Percentiles rank a stretch among this genome's conserved stretches.
phyloP scores from a whole-genome alignment of 1,140 invertebrate species.

The Lasaia peninsularis region DNA sequence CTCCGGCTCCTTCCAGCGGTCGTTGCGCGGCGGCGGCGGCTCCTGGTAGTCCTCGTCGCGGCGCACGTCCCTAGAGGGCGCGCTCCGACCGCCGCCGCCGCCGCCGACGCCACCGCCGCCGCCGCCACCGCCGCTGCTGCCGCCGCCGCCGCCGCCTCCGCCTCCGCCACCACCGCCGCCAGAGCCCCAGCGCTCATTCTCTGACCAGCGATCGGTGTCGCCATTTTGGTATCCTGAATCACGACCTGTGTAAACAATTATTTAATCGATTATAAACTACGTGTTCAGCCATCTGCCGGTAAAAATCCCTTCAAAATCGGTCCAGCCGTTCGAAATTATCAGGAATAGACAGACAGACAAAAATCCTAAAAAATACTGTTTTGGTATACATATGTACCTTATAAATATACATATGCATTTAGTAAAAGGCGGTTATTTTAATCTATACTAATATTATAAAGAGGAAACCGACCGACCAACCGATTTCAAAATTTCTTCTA shows the following conservation, averaged over 20 bases:
- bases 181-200: slow-evolving; percentile 54
- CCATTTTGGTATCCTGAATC: slow-evolving; percentile 74
- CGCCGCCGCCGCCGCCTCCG: slow-evolving; percentile 14
- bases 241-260: slow-evolving; percentile 43
- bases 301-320: too few species aligned
- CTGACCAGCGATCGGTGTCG: slow-evolving; percentile 54
- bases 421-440: too few species aligned
- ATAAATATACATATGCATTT: too few species aligned
- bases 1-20: slow-evolving; percentile 87
- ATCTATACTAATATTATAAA: too few species aligned
- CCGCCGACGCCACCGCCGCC: slow-evolving; percentile 46
- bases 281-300: too few species aligned
- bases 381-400: too few species aligned
- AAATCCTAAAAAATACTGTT: too few species aligned
- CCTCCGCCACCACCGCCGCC: slow-evolving; percentile 32
- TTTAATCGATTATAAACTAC: too few species aligned
- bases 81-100: slow-evolving; percentile 60
- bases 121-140: slow-evolving; percentile 40
- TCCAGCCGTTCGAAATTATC: too few species aligned
- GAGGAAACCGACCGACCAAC: too few species aligned
- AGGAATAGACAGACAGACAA: too few species aligned
- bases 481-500: too few species aligned
- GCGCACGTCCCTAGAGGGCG: slow-evolving; percentile 55
- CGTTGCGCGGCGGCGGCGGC: slow-evolving; percentile 79
- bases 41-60: slow-evolving; percentile 69